phyloP scores from a whole-genome alignment of 2,113 vertebrate species.

The Galbula dea region DNA sequence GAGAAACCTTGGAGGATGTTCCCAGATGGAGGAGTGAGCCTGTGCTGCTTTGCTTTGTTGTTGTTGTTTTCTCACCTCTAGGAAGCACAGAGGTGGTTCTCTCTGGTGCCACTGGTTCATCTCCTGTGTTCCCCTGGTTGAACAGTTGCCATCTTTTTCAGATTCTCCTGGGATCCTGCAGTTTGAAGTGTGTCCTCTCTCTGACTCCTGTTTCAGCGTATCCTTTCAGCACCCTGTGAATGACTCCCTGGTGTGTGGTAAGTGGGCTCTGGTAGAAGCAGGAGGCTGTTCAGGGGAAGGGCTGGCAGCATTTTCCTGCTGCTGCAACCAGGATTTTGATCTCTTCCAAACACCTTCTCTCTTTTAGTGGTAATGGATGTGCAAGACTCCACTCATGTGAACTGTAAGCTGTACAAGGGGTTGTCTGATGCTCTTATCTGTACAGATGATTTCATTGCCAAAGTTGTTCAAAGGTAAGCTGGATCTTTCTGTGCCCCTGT shows the following conservation, averaged over 20 bases:
- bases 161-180: slow-evolving; percentile 92
- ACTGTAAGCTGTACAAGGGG: slow-evolving; percentile 96
- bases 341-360: slow-evolving; percentile 10
- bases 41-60: neutral
- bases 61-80: fast-evolving
- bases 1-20: neutral
- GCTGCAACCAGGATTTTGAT: neutral
- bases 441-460: slow-evolving; percentile 98
- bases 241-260: slow-evolving; percentile 96
- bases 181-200: slow-evolving; percentile 96
- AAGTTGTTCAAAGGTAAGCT: slow-evolving; percentile 94
- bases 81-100: too few species aligned
- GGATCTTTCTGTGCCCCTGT: neutral
- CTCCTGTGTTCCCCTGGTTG: neutral
- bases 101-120: neutral
- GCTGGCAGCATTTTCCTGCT: neutral
- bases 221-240: slow-evolving; percentile 98
- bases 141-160: slow-evolving; percentile 44
- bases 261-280: slow-evolving; percentile 51
- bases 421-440: slow-evolving; percentile 96
- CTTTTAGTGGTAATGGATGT: slow-evolving; percentile 96
- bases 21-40: neutral
- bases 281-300: neutral
- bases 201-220: slow-evolving; percentile 93
- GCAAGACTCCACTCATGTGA: slow-evolving; percentile 91